phyloP scores from a whole-genome alignment of 2,888 invertebrate species.

The Ornithoptera priamus region DNA sequence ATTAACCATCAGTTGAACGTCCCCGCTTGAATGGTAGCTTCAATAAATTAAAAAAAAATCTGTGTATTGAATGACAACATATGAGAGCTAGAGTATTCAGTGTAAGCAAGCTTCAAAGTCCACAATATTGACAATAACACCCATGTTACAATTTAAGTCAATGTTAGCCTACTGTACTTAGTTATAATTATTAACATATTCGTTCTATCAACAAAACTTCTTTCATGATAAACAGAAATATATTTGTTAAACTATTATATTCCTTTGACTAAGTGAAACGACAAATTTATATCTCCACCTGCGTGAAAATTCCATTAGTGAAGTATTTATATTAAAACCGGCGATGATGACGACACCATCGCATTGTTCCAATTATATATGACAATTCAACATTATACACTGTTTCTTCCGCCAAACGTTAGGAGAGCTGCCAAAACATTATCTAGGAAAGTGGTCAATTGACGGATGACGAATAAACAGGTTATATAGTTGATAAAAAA shows the following conservation, averaged over 20 bases:
- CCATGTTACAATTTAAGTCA: too few relatives aligned
- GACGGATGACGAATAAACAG: conserved; percentile 19
- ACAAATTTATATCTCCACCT: conserved; percentile 6
- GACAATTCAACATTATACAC: conserved; percentile 45
- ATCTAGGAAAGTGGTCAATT: conserved; percentile 51
- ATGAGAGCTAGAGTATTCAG: too few relatives aligned
- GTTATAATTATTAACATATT: too few relatives aligned
- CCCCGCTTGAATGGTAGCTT: too few relatives aligned
- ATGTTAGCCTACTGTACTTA: too few relatives aligned
- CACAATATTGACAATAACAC: too few relatives aligned
- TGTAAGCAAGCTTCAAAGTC: too few relatives aligned
- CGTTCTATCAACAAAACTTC: background rate
- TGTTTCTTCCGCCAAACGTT: conserved; percentile 57
- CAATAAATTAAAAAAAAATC: too few relatives aligned
- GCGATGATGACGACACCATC: conserved; percentile 38
- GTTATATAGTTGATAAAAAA: conserved; percentile 31
- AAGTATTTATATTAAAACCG: conserved; percentile 27
- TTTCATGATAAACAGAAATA: conserved; percentile 3
- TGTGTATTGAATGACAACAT: too few relatives aligned
- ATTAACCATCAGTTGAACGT: too few relatives aligned
- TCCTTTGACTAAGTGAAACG: conserved; percentile 18
- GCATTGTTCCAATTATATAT: conserved; percentile 49
- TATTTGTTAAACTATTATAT: background rate
- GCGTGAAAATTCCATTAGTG: conserved; percentile 15
- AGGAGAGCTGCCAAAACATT: conserved; percentile 61